Percentiles rank a stretch among this genome's conserved stretches.
These are phyloP conservation scores for Synchiropus splendidus DNA, from an alignment of 2,113 vertebrate genomes.

Conservation along the genomic window DNA sequence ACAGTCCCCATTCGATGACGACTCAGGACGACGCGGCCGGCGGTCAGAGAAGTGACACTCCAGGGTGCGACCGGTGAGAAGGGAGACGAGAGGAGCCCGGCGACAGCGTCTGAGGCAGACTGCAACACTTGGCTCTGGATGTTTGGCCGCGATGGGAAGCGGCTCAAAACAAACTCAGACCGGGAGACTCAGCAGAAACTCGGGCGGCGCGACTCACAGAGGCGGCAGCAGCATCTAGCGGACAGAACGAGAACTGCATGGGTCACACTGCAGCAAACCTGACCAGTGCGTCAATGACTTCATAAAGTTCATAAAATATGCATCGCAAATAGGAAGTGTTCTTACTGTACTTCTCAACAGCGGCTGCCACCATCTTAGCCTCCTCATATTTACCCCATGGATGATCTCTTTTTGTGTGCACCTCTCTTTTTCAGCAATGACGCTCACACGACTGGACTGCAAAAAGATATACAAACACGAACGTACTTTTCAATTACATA, in stretches of 20 bases:
- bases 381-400: no score
- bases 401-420: no score
- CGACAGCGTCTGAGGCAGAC: conserved; percentile 51
- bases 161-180: conserved; percentile 36
- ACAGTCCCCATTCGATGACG: conserved; percentile 42
- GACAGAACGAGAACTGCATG: neutral
- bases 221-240: conserved; percentile 43
- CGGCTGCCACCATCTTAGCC: no score
- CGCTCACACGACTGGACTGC: no score
- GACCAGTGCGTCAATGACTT: neutral
- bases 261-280: neutral
- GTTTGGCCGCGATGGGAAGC: conserved; percentile 42
- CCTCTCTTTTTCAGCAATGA: no score
- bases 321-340: no score
- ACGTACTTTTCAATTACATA: no score
- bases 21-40: conserved; percentile 15
- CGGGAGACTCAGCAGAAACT: conserved; percentile 19
- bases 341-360: no score
- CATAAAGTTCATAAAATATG: no score
- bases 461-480: no score
- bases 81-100: no score
- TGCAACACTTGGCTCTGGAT: conserved; percentile 50
- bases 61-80: no score
- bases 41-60: conserved; percentile 19
- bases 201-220: conserved; percentile 16